A percentile compares a stretch with the other conserved stretches of the same genome.
These are phyloP conservation scores for Lithobates pipiens DNA, from an alignment of 2,797 vertebrate genomes.

Conservation along the genomic window DNA sequence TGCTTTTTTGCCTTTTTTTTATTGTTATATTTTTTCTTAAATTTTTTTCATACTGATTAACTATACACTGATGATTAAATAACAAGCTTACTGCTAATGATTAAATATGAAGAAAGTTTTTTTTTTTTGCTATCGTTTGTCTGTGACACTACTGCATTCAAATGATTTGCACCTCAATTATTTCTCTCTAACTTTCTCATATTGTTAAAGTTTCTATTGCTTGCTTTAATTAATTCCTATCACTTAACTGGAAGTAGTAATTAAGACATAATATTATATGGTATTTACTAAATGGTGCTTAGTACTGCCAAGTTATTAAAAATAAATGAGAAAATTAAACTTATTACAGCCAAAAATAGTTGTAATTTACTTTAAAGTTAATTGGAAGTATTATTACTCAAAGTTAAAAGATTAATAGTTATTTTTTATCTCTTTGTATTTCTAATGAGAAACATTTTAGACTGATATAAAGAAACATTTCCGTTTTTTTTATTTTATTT, in stretches of 20 bases:
- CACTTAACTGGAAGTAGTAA: slow-evolving; percentile 54
- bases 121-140: neutral
- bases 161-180: slow-evolving; percentile 39
- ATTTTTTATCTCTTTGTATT: slow-evolving; percentile 24
- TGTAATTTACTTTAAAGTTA: slow-evolving; percentile 49
- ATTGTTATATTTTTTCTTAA: too few relatives aligned
- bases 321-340: slow-evolving; percentile 43
- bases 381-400: slow-evolving; percentile 48
- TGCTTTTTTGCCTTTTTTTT: too few relatives aligned
- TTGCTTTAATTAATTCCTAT: slow-evolving; percentile 55
- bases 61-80: neutral
- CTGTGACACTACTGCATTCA: neutral
- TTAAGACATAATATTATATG: slow-evolving; percentile 57
- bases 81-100: neutral
- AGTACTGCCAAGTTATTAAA: slow-evolving; percentile 46
- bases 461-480: neutral
- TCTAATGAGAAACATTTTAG: neutral
- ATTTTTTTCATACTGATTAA: neutral
- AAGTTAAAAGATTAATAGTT: slow-evolving; percentile 34
- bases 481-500: neutral
- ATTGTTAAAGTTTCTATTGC: slow-evolving; percentile 34
- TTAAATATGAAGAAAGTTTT: neutral
- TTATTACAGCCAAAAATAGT: slow-evolving; percentile 55
- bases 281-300: slow-evolving; percentile 50
- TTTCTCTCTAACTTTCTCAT: slow-evolving; percentile 19